phyloP scores from a whole-genome alignment of 2,113 vertebrate species.

The Panurus biarmicus region DNA sequence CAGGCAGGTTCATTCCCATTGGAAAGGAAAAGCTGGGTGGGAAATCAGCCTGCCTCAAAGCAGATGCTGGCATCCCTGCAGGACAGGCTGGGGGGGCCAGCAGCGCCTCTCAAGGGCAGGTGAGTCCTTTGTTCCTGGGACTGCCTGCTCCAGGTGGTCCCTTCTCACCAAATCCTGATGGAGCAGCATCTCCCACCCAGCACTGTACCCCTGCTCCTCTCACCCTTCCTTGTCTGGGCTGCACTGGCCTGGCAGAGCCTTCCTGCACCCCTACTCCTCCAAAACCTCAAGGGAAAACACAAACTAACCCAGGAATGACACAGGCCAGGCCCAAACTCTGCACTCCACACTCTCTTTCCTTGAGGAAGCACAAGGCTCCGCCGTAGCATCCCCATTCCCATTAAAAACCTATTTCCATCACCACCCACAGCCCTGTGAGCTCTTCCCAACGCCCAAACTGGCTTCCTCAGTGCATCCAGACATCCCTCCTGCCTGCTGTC shows the following conservation, averaged over 20 bases:
- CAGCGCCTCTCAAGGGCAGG: neutral
- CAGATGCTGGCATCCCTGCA: rapidly evolving
- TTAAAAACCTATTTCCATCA: neutral
- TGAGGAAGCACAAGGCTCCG: neutral
- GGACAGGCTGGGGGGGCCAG: neutral
- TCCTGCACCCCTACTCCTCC: neutral
- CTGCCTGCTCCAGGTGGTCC: rapidly evolving
- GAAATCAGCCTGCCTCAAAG: neutral
- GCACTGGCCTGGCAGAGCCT: neutral
- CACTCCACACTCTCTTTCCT: rapidly evolving
- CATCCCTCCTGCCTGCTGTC: neutral
- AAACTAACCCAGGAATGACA: neutral
- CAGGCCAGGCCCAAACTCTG: neutral
- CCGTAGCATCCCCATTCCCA: neutral
- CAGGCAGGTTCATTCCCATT: rapidly evolving
- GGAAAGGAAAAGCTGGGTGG: neutral
- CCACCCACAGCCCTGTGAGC: neutral
- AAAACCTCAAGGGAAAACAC: neutral
- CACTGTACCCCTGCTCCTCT: neutral
- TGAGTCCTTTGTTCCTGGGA: neutral
- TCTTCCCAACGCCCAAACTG: neutral
- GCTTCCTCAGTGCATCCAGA: neutral
- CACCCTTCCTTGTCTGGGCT: neutral
- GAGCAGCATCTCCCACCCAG: neutral
- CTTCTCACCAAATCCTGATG: neutral